Evolutionary conservation across 2,113 vertebrate species (phyloP).

Genomic region (Lonchura striata): DNA sequence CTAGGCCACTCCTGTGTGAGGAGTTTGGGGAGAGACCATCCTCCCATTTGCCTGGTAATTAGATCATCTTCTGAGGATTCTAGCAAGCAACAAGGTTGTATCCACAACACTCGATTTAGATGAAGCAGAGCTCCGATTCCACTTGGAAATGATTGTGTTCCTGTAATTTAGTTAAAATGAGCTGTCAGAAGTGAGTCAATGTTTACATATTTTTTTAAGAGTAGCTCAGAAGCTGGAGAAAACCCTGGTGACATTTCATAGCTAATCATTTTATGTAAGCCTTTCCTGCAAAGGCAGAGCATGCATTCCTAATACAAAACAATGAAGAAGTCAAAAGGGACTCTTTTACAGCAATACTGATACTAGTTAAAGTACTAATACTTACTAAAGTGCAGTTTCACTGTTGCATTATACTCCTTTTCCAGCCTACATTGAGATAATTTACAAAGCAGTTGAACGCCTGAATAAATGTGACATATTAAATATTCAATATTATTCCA

Average conservation of each 20-base stretch:
- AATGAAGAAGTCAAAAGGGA: not conserved
- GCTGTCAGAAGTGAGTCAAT: not conserved
- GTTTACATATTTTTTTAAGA: not conserved
- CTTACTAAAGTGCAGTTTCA: not conserved
- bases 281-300: not conserved
- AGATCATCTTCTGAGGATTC: not conserved
- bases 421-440: not conserved
- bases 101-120: not conserved
- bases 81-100: not conserved
- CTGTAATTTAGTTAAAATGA: not conserved
- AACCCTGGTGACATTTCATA: not conserved
- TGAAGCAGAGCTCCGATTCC: not conserved
- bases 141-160: not conserved
- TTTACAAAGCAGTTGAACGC: not conserved
- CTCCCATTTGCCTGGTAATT: not conserved
- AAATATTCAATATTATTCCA: not conserved
- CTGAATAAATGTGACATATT: not conserved
- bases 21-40: not conserved
- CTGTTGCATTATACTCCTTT: not conserved
- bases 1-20: not conserved
- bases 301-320: not conserved
- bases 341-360: not conserved
- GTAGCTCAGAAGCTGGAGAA: not conserved
- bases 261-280: not conserved
- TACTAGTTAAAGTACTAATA: not conserved